Evolutionary conservation across 2,113 vertebrate genomes (phyloP), one percentile per base, ranked within the genome.

Genomic region (Cinclus cinclus): DNA sequence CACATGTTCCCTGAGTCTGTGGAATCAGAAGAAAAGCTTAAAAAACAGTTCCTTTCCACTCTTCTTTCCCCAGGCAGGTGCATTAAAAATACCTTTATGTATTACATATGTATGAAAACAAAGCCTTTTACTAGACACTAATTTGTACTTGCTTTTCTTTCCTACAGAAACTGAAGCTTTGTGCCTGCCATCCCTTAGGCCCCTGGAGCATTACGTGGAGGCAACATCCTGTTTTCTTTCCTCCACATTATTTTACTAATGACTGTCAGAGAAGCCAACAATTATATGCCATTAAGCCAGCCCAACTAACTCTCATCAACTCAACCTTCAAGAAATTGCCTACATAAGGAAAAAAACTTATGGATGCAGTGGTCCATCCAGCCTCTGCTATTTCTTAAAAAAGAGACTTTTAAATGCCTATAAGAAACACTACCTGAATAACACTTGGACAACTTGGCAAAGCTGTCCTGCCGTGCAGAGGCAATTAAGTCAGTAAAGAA

Each of bases 1-100:
- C 33, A 99, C 96, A 10, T 99, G 99, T 97, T 98, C 98, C 94
- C 78, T 98, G 42, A 99, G 97, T 90, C 99, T 99, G 98, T 83
- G 56, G 52, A 96, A 94, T 18, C 55, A 96, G 79, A 94, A 96
- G 30, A 1, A 87, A 96, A 65, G 25, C 22, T 87, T 87, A 58
- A 75, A 60, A 87, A 39, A 3, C 6, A 82, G 20, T 11, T 60
- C 20, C 28, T 76, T 70, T 62, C 46, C 39, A 84, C 16, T 69
- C 8, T 24, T 62, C 41, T 44, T 78, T 76, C 65, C 42, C 33
- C 31, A 76, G 22, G 20, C 49, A 83, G 10, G 1, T 35, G 16
- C 39, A 70, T 52, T 78, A 58, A 64, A 75, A 53, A 15, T n/a
- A 77, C 11, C 30, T 78, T 81, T n/a, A 63, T 9, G 1, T 21